Base-by-base conservation (phyloP, 1,140 invertebrate species). In the Xylocopa sonorina region DNA sequence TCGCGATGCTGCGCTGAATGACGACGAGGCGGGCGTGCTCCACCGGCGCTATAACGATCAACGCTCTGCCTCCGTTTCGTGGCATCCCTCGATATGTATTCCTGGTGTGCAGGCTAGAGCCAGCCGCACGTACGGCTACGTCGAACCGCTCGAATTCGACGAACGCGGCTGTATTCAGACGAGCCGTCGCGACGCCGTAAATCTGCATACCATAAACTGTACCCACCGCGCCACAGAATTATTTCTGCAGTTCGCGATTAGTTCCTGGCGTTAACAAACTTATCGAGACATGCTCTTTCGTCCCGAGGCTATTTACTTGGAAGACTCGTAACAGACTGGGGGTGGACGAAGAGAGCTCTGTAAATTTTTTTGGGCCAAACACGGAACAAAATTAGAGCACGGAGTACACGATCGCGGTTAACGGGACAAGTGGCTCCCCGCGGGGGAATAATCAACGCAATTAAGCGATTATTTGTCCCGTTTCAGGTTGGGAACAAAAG, bases 1-100 rank as follows among this genome's bases (percentile, higher is more conserved):
- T 68, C 32, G 48, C 29, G 48, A 51, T 24, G 48, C 48, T n/a
- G 32, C 48, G 32, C 53, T 53, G 66, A 51, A 53, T 12, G 66
- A 16, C 29, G 32, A 68, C 66, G 66, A 68, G 29, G 32, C 9
- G 41, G 18, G 18, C 29, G 66, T 24, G 41, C 21, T 12, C 24
- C 24, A 64, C 2, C 24, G n/a, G 16, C 24, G 38, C 24, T 62
- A 21, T 5, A 24, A 41, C 34, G n/a, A 62, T 62, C 34, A 24
- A 16, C 34, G 4, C 12, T 5, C 62, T n/a, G 7, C n/a, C 48
- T 66, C 43, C 24, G 27, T 48, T 48, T 32, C 27, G 27, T 27
- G 18, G 0, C 63, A 43, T 14, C 7, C 48, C 43, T 48, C 43
- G n/a, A 66, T 66, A n/a, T n/a, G n/a, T n/a, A 66, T 66, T 66